Evolutionary conservation across 1,140 invertebrate species (phyloP).

Genomic region (Magallana angulata): DNA sequence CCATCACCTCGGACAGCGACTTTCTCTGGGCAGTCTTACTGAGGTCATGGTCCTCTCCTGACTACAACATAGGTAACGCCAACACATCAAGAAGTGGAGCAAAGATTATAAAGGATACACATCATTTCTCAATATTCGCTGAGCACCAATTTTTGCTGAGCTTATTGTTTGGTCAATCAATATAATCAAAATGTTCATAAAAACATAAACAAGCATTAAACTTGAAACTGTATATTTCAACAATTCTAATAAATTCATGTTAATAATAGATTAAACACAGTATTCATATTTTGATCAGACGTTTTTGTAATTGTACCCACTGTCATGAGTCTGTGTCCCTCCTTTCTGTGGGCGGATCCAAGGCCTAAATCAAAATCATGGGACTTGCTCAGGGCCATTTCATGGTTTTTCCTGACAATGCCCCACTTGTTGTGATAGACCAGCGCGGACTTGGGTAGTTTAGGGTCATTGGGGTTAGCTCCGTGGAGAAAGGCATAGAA

Average conservation of each 20-base stretch:
- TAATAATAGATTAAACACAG: no score
- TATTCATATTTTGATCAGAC: no score
- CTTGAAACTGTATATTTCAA: no score
- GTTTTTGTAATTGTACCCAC: conserved; percentile 53
- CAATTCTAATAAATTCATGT: no score
- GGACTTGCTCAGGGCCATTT: conserved; percentile 59
- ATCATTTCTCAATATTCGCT: no score
- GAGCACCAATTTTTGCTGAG: no score
- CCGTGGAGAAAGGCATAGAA: conserved; percentile 69
- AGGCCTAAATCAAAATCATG: conserved; percentile 70
- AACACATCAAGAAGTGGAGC: no score
- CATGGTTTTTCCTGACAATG: conserved; percentile 61
- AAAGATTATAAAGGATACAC: no score
- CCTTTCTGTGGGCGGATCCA: conserved; percentile 61
- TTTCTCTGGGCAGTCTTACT: conserved; percentile 55
- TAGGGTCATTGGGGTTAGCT: conserved; percentile 75
- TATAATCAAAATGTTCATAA: no score
- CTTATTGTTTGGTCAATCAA: no score
- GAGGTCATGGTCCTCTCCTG: conserved; percentile 66
- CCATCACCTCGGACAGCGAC: conserved; percentile 63
- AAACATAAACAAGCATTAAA: no score
- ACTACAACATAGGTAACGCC: conserved; percentile 48
- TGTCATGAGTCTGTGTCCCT: conserved; percentile 67
- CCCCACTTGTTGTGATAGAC: conserved; percentile 75
- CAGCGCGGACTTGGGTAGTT: conserved; percentile 63